Evolutionary conservation across 2,888 invertebrate genomes (phyloP).

Genomic region (Salpingus planirostris): DNA sequence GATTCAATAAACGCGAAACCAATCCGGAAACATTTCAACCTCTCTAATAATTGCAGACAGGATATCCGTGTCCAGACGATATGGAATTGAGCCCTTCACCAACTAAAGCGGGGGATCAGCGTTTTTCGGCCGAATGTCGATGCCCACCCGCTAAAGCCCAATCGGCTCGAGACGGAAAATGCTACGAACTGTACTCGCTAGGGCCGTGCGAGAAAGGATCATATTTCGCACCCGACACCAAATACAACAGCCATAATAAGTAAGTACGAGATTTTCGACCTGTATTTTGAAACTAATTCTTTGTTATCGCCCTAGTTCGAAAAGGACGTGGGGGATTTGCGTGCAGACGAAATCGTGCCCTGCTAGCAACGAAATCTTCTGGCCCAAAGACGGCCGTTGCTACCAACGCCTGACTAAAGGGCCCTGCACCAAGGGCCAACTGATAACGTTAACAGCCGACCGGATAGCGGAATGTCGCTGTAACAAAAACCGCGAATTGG

Average conservation of each 20-base stretch:
- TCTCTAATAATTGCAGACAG: slow-evolving; percentile 45
- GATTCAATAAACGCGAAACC: background rate
- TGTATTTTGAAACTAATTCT: no score
- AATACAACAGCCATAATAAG: slow-evolving; percentile 21
- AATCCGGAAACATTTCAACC: no score
- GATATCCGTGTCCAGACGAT: slow-evolving; percentile 73
- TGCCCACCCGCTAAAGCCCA: slow-evolving; percentile 76
- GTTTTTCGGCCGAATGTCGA: slow-evolving; percentile 65
- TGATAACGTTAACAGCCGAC: slow-evolving; percentile 52
- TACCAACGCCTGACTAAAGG: slow-evolving; percentile 63
- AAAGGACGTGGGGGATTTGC: slow-evolving; percentile 63
- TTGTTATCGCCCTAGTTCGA: slow-evolving; percentile 39
- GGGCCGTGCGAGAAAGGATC: slow-evolving; percentile 67
- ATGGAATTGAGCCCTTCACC: slow-evolving; percentile 68
- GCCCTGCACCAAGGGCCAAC: slow-evolving; percentile 66
- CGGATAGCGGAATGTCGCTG: slow-evolving; percentile 57
- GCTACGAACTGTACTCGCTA: slow-evolving; percentile 63
- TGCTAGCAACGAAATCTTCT: slow-evolving; percentile 58
- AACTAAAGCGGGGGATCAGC: slow-evolving; percentile 35
- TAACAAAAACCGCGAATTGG: slow-evolving; percentile 35
- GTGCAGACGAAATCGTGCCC: slow-evolving; percentile 56
- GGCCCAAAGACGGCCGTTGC: slow-evolving; percentile 70
- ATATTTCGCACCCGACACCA: slow-evolving; percentile 60
- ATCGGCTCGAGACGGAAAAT: slow-evolving; percentile 56
- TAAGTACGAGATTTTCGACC: background rate